These are phyloP conservation scores for Trachythela sp. DNA, from an alignment of 64 coral and sea anemone genomes.

Conservation along the genomic window DNA sequence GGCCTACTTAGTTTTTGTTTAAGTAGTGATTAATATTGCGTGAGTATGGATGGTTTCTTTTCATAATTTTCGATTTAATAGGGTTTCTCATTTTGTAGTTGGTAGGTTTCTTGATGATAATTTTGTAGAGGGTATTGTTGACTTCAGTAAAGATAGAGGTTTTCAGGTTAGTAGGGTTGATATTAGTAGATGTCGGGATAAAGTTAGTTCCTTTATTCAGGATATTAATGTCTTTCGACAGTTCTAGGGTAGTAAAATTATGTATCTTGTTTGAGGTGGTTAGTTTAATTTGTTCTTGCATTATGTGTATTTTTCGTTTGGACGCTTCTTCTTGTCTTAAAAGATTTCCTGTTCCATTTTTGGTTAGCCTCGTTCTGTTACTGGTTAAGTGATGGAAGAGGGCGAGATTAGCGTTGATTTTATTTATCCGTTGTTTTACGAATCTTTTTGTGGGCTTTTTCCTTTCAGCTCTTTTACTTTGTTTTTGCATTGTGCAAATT, in stretches of 20 bases:
- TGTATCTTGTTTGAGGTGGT: slow-evolving; percentile 26
- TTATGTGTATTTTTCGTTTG: no score
- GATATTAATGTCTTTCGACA: not conserved
- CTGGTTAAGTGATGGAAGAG: no score
- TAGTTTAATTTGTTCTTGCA: not conserved
- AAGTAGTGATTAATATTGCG: not conserved
- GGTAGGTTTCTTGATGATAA: not conserved
- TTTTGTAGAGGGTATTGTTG: not conserved
- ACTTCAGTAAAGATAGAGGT: not conserved
- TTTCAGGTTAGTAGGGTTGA: not conserved
- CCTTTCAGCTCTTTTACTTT: no score
- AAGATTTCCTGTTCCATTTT: no score
- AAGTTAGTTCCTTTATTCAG: slow-evolving; percentile 53
- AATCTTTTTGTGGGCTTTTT: no score
- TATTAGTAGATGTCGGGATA: not conserved
- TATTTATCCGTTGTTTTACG: no score
- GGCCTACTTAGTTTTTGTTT: not conserved
- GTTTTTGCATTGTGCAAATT: no score
- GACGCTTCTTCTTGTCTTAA: not conserved
- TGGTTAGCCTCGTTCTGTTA: no score
- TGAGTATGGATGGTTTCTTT: no score
- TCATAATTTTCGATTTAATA: no score
- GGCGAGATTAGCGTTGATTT: no score
- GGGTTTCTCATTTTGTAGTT: not conserved
- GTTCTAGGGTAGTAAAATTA: slow-evolving; percentile 20